Evolutionary conservation across 2,797 vertebrate genomes (phyloP), one percentile per base, ranked within the genome.

Genomic region (Adelosebastes latens): DNA sequence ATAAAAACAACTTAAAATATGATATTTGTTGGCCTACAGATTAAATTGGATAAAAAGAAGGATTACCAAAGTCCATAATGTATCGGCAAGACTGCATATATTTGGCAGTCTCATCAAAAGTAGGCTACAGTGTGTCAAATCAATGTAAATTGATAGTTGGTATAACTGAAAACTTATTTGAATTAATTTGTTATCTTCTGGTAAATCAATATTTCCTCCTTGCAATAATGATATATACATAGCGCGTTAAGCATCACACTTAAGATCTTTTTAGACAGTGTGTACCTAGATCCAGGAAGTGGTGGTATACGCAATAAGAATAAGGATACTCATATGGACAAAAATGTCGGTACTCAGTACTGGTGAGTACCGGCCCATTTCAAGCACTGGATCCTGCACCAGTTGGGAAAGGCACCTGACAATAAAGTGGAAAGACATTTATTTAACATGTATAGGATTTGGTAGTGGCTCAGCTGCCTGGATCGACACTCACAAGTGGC

Each of bases 381-480:
- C 42, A 0, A 46, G 42, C 16, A 46, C 42, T 49, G 42, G 3
- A 49, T 20, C 16, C 4, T 2, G 18, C 34, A 65, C 69, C 58
- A 69, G 22, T 25, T n/a, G 32, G 58, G 2, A 77, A 68, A 69
- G 16, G 66, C 67, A 71, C 20, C 60, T 63, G 66, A 73, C 49
- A 75, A 52, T 32, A 25, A 34, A 27, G 52, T 39, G 34, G 24
- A 27, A 53, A 68, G 6, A 29, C 32, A 32, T 77, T 25, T 64
- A 74, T 76, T 74, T 29, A 79, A 34, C 14, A 60, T 69, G 29
- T 49, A 52, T 7, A 42, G 24, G 53, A 77, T 66, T 63, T 66
- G 8, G 27, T 32, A 34, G 63, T 27, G 14, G 2, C 31, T 64
- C 12, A 1, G 32, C 22, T 0, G 4, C 63, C 6, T 46, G 49